These are phyloP conservation scores for Pipistrellus pygmaeus DNA, from an alignment of 2,797 vertebrate genomes.

Conservation along the genomic window DNA sequence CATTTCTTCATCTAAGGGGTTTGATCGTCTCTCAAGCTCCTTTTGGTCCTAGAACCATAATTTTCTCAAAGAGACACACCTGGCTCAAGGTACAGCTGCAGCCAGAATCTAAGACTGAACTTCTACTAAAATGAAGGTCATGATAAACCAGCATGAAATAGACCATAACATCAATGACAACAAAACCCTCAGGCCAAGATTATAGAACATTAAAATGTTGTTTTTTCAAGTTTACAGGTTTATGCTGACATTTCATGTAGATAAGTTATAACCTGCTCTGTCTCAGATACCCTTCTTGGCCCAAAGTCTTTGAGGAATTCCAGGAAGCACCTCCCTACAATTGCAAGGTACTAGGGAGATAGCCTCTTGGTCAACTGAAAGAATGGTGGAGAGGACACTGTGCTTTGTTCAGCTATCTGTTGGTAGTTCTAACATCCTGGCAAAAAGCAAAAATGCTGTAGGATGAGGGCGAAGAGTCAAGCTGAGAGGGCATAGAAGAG, in stretches of 20 bases:
- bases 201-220: not conserved
- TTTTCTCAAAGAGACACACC: not conserved
- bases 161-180: not conserved
- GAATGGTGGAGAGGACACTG: not conserved
- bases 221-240: not conserved
- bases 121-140: not conserved
- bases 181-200: conserved; percentile 14
- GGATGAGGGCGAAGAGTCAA: not conserved
- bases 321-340: not conserved
- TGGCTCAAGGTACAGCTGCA: not conserved
- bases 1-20: not conserved
- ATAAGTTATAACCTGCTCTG: not conserved
- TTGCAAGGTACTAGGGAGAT: not conserved
- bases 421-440: not conserved
- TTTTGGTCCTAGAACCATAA: conserved; percentile 1
- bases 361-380: not conserved
- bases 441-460: not conserved
- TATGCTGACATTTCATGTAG: not conserved
- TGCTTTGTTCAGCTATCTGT: not conserved
- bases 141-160: not conserved
- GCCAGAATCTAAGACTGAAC: not conserved
- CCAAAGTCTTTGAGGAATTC: not conserved
- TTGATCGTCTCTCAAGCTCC: not conserved
- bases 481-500: not conserved
- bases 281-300: not conserved